phyloP scores from a whole-genome alignment of 2,888 invertebrate genomes.

The Himalopsyche tibetana region DNA sequence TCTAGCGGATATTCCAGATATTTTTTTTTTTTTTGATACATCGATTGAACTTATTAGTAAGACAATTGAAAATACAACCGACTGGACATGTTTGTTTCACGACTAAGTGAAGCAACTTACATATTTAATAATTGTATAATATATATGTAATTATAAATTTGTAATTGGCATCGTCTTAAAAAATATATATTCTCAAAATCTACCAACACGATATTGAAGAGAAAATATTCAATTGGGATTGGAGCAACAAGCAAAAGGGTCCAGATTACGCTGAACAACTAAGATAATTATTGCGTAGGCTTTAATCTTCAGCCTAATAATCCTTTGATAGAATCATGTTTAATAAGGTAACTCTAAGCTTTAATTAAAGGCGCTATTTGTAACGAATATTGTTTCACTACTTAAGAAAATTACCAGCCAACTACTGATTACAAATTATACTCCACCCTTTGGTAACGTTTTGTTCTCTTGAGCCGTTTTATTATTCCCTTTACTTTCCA shows the following conservation, averaged over 20 bases:
- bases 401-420: not conserved
- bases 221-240: not conserved
- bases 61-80: too few relatives aligned
- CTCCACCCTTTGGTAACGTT: not conserved
- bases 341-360: conserved; percentile 5
- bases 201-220: not conserved
- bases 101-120: too few relatives aligned
- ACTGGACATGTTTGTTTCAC: too few relatives aligned
- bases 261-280: not conserved
- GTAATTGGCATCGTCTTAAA: too few relatives aligned
- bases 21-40: too few relatives aligned
- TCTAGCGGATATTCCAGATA: too few relatives aligned
- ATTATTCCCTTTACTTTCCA: too few relatives aligned
- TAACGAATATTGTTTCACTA: not conserved
- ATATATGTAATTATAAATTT: too few relatives aligned
- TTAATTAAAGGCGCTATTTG: not conserved
- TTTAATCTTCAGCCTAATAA: not conserved
- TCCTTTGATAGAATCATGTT: conserved; percentile 2
- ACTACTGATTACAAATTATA: not conserved
- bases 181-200: too few relatives aligned
- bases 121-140: too few relatives aligned
- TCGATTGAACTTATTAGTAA: too few relatives aligned
- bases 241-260: not conserved
- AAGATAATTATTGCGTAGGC: conserved; percentile 3
- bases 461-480: too few relatives aligned